Base-by-base conservation (phyloP, 2,113 vertebrate genomes). In the Acrocephalus arundinaceus region DNA sequence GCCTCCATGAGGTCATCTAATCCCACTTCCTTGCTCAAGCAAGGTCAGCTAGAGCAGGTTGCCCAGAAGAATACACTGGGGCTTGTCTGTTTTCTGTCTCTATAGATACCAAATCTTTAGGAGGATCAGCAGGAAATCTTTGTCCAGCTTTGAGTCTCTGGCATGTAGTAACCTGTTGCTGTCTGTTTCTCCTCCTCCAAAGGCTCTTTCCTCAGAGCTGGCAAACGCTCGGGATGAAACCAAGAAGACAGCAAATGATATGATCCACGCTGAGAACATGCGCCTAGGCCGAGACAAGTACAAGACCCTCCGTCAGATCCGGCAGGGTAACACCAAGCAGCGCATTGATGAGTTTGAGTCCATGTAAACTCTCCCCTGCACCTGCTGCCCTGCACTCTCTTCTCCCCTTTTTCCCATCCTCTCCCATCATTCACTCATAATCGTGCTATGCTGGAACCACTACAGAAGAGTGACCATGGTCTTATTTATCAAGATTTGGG, bases 311-410 rank as follows among this genome's bases (percentile, higher is more conserved):
- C 98, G 99, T 81, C 99, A 99, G 98, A 99, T 99, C 80, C 99
- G 99, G 52, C 99, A 99, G 85, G 99, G 99, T 63, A 99, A 99
- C 97, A 99, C 99, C 98, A 99, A 99, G 98, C 99, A 99, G 97
- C 99, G 99, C 79, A 99, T 99, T 4, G 99, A 99, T 23, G 99
- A 99, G 95, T 99, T 99, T 31, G 99, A 99, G 92, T 99, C 99
- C 97, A 99, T 99, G 99, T 99, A 99, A 99, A 97, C 82, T 74
- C 79, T 85, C 90, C 93, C 70, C 83, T 54, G 62, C 89, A 51
- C 52, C 95, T 92, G 92, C 96, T 90, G 79, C 84, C 89, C 96
- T 87, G 76, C 95, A 70, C 78, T 87, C 94, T 87, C 80, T 81
- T 78, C 68, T 94, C 68, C 93, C 81, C 81, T 91, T 86, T 93